Percentiles rank a stretch among this genome's conserved stretches.
Conservation (phyloP, 2,113 vertebrate genomes). For the Siniperca chuatsi region DNA sequence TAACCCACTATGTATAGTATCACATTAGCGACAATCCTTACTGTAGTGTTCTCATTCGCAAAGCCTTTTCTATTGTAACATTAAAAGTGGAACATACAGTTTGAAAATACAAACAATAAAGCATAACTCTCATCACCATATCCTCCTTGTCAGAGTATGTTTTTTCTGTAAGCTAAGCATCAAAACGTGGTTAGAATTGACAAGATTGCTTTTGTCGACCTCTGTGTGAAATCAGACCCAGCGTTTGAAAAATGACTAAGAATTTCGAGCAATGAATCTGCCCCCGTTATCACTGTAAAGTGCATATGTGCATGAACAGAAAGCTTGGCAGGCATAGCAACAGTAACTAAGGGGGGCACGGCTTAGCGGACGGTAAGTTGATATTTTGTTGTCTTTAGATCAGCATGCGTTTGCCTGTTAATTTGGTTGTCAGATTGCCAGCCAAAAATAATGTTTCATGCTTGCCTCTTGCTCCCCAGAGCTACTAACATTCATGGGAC, state of each 20-base stretch:
- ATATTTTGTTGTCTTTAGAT: background rate
- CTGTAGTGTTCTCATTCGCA: too few species aligned
- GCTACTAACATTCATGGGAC: conserved; percentile 6
- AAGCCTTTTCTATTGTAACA: too few species aligned
- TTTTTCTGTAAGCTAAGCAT: background rate
- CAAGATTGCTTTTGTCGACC: background rate
- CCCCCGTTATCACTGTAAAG: background rate
- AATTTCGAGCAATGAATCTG: background rate
- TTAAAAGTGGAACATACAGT: too few species aligned
- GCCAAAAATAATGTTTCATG: conserved; percentile 9
- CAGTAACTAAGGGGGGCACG: background rate
- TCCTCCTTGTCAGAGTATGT: background rate
- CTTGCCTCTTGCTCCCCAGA: background rate
- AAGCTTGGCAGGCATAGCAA: background rate
- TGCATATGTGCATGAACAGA: background rate
- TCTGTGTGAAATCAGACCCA: background rate
- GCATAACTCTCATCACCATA: background rate
- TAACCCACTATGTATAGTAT: too few species aligned
- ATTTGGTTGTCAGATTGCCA: conserved; percentile 6
- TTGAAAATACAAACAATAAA: too few species aligned
- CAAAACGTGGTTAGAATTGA: background rate
- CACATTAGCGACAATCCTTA: too few species aligned
- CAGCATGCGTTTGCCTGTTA: background rate
- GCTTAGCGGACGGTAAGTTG: background rate
- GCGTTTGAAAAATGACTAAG: background rate